Conservation (phyloP, 2,797 vertebrate species). For the Anguilla megastoma region DNA sequence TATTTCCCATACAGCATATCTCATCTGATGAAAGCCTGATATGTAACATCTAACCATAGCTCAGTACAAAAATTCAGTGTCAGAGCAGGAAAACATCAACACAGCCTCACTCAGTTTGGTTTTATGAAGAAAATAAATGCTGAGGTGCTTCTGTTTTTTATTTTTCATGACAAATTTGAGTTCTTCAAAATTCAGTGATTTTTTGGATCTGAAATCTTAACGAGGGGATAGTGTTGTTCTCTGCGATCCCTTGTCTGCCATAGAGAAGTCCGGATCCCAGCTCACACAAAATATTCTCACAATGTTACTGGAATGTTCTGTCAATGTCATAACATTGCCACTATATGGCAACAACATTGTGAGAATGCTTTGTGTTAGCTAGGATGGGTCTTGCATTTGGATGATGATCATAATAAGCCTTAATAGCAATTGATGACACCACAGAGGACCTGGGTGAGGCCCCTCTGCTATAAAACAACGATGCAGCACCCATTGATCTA, state of each 20-base stretch:
- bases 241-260: background rate
- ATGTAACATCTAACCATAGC: background rate
- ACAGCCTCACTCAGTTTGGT: background rate
- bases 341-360: background rate
- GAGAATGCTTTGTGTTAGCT: background rate
- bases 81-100: background rate
- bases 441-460: background rate
- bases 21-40: conserved; percentile 1
- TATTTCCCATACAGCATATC: background rate
- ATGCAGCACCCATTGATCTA: conserved; percentile 12
- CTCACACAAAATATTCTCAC: no score
- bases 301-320: no score
- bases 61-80: background rate
- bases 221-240: background rate
- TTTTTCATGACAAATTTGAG: background rate
- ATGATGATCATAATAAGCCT: background rate
- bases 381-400: background rate
- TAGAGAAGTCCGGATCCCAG: background rate
- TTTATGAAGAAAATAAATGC: conserved; percentile 8
- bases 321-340: background rate
- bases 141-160: background rate
- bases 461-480: background rate
- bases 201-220: background rate
- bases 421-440: background rate
- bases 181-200: background rate